These are phyloP conservation scores for Trilocha varians DNA, from an alignment of 2,888 invertebrate species.

Conservation along the genomic window DNA sequence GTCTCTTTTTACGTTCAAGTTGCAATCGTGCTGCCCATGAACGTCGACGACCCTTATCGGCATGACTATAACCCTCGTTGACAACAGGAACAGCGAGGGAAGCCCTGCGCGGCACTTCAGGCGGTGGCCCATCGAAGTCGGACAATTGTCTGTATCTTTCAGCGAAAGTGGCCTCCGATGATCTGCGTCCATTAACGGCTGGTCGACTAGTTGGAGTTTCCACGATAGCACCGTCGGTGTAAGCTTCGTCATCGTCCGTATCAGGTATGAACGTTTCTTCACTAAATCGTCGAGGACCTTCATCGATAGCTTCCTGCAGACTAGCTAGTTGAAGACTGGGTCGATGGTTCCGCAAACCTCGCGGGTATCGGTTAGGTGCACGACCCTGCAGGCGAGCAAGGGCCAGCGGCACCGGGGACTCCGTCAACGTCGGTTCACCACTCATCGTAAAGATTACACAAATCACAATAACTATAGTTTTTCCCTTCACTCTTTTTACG, in stretches of 20 bases:
- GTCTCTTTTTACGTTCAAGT: conserved; percentile 68
- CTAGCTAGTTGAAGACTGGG: conserved; percentile 63
- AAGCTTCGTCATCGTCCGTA: conserved; percentile 57
- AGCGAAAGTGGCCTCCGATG: conserved; percentile 61
- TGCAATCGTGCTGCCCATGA: conserved; percentile 75
- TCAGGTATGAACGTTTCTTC: conserved; percentile 48
- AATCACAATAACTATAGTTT: conserved; percentile 26
- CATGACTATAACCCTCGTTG: conserved; percentile 42
- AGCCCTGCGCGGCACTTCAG: conserved; percentile 57
- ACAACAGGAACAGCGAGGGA: conserved; percentile 55
- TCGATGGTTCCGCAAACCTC: conserved; percentile 48
- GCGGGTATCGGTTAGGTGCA: conserved; percentile 39
- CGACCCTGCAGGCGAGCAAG: conserved; percentile 54
- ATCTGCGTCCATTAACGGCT: conserved; percentile 53
- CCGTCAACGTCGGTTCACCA: conserved; percentile 60
- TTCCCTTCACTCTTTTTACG: conserved; percentile 28
- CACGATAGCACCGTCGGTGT: conserved; percentile 38
- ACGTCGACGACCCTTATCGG: conserved; percentile 74
- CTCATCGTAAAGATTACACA: conserved; percentile 46
- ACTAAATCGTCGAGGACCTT: conserved; percentile 55
- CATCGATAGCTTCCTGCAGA: conserved; percentile 58
- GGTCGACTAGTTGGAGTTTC: conserved; percentile 35
- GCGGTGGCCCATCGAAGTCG: conserved; percentile 57
- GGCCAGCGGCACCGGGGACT: conserved; percentile 65
- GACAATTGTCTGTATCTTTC: conserved; percentile 60